Base-by-base conservation (phyloP, 2,888 invertebrate species). In the Melinaea menophilus region DNA sequence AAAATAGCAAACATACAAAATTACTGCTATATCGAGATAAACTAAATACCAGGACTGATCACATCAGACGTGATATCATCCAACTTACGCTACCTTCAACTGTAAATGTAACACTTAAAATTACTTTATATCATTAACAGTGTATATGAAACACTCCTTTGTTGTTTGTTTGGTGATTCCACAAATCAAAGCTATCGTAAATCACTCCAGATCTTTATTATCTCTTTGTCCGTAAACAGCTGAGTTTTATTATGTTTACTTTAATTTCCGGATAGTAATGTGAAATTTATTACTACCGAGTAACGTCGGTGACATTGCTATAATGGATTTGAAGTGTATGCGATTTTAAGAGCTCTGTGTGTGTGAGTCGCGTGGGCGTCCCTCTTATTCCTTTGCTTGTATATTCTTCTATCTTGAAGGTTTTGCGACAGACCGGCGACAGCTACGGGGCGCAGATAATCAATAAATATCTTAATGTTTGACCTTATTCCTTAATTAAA, bases 361-460 rank as follows among this genome's bases (percentile, higher is more conserved):
- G 72, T 75, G 67, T 63, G n/a, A n/a, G 63, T 63, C 65, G 85
- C 81, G 88, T 88, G 84, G 88, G 89, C 80, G 88, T 78, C 85
- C 85, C 85, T 81, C 79, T 82, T 84, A 86, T 87, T 86, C 84
- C 87, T 81, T 82, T 79, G 79, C 79, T 79, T 76, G 78, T 82
- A 80, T 84, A 84, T 85, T 84, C 81, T 79, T 84, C 81, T 84
- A 64, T 64, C 67, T 79, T 76, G 74, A 75, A 83, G 82, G 79
- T 79, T 80, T 73, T 69, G 75, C 73, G 82, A 81, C 82, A 79
- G 73, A 76, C 67, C 66, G 67, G 74, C 75, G 82, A 76, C 79
- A 65, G 65, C 68, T 56, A 61, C 66, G 73, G 73, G 72, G 59
- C 70, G 68, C 61, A 48, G 22, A 22, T 48, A 31, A 11, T 31